phyloP scores from a whole-genome alignment of 2,113 vertebrate genomes.

The Camarhynchus parvulus region DNA sequence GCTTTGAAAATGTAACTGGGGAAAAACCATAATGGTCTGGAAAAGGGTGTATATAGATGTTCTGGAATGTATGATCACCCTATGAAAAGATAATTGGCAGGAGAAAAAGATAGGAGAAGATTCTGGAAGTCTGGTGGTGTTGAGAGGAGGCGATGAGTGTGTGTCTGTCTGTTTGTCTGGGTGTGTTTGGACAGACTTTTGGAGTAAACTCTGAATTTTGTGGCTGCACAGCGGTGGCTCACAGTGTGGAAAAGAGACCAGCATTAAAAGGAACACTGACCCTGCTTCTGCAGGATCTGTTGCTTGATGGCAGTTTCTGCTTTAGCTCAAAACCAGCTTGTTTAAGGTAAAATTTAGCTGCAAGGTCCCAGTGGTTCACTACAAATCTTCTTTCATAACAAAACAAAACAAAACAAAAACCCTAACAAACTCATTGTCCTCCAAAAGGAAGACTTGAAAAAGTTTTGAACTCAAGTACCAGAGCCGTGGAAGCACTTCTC shows the following conservation, averaged over 20 bases:
- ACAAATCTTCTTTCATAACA: not conserved
- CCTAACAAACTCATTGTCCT: not conserved
- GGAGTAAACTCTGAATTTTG: not conserved
- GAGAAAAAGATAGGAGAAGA: not conserved
- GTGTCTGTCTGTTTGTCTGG: not conserved
- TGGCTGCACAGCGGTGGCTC: not conserved
- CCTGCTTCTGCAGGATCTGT: not conserved
- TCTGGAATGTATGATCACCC: not conserved
- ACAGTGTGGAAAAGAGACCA: too few species aligned
- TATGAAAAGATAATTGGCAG: not conserved
- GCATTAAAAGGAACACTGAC: not conserved
- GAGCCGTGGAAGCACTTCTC: not conserved
- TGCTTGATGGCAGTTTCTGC: not conserved
- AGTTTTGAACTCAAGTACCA: not conserved
- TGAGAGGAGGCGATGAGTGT: not conserved
- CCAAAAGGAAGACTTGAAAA: not conserved
- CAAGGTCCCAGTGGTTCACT: not conserved
- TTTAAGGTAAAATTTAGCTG: not conserved
- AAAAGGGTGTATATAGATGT: not conserved
- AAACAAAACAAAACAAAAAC: not conserved
- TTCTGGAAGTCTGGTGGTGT: not conserved
- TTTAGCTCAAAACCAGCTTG: not conserved
- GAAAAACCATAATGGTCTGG: not conserved
- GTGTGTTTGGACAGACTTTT: not conserved
- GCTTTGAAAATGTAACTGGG: not conserved